Evolutionary conservation across 2,797 vertebrate genomes (phyloP).

Genomic region (Florisuga fusca): DNA sequence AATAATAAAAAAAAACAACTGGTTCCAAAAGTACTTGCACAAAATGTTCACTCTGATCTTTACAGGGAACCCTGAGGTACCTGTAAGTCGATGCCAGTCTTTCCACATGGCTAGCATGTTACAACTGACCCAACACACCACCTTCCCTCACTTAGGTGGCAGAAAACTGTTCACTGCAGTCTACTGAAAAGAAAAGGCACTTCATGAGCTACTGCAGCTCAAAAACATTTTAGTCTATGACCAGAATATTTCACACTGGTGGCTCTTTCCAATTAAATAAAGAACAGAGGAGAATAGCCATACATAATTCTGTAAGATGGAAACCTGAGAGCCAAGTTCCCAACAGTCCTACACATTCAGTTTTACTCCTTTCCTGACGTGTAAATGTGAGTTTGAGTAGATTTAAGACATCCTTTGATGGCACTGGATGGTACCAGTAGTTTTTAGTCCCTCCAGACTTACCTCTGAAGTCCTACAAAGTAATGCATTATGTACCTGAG

Average conservation of each 20-base stretch:
- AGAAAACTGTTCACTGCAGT: background rate
- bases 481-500: conserved; percentile 48
- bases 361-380: background rate
- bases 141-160: background rate
- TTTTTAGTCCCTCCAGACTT: conserved; percentile 52
- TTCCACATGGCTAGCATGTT: background rate
- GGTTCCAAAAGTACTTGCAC: background rate
- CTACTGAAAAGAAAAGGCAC: background rate
- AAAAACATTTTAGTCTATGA: background rate
- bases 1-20: background rate
- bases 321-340: background rate
- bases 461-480: conserved; percentile 40
- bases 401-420: background rate
- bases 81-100: background rate
- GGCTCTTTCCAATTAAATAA: background rate
- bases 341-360: background rate
- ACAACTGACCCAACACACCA: background rate
- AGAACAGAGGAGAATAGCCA: background rate
- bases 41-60: background rate
- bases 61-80: background rate
- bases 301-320: background rate
- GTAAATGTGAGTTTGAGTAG: background rate
- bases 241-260: background rate
- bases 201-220: background rate
- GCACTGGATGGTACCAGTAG: background rate